Conservation (phyloP, 1,140 invertebrate species). For the Drosophila asahinai region DNA sequence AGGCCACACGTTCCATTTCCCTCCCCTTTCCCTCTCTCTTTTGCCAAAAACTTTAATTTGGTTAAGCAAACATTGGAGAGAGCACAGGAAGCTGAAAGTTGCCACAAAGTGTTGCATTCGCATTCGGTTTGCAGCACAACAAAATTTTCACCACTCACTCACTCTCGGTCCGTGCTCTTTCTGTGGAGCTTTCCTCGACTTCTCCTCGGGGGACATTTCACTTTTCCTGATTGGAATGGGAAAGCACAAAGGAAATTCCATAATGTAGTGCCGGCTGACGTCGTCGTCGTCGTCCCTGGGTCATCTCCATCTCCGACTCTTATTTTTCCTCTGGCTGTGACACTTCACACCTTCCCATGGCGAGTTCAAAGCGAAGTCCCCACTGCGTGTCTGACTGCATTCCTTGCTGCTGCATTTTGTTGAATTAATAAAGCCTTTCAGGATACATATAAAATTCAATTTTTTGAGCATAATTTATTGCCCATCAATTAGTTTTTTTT, state of each 20-base stretch:
- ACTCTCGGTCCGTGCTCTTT: neutral
- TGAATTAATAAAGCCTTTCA: constrained; percentile 13
- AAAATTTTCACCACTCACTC: constrained; percentile 11
- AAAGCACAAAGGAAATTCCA: constrained; percentile 53
- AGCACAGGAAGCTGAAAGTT: constrained; percentile 42
- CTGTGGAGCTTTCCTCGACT: neutral
- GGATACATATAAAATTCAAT: neutral
- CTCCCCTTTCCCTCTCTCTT: neutral
- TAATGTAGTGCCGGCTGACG: constrained; percentile 33
- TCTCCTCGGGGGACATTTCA: constrained; percentile 43
- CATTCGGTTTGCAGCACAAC: constrained; percentile 39
- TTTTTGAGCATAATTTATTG: constrained; percentile 17
- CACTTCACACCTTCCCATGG: constrained; percentile 38
- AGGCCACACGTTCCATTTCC: constrained; percentile 14
- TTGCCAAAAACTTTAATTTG: constrained; percentile 47
- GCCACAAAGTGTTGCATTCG: constrained; percentile 63
- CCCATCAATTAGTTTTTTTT: constrained; percentile 31
- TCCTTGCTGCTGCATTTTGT: constrained; percentile 22
- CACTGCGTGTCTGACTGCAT: neutral
- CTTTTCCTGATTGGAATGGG: constrained; percentile 48
- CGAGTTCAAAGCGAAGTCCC: constrained; percentile 22
- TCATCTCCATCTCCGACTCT: constrained; percentile 15
- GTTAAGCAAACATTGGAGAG: constrained; percentile 43
- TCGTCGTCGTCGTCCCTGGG: neutral
- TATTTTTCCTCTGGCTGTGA: constrained; percentile 19